Base-by-base conservation (phyloP, 2,113 vertebrate genomes). In the Channa argus region DNA sequence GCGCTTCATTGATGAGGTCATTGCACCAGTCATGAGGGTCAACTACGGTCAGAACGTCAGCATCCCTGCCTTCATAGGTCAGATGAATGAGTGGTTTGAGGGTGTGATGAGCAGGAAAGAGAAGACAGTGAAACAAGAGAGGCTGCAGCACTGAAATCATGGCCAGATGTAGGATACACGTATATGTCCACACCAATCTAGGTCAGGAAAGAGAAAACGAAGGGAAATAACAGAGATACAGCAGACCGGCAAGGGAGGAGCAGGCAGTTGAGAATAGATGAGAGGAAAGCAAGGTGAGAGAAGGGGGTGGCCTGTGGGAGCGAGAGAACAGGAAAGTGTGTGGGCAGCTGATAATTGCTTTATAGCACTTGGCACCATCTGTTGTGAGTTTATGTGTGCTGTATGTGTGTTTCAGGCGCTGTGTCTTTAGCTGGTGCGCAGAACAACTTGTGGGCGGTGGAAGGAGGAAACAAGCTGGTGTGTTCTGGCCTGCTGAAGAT, bases 31-130 rank as follows among this genome's bases (percentile, higher is more conserved):
- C 53, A 97, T 97, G 88, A 95, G 97, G 82, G 96, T 96, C 91
- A 98, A 96, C 94, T 98, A 98, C 0, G 95, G 97, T 46, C 98
- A 99, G 91, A 96, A 97, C 0, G 94, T 97, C 85, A 93, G 95
- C 71, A 96, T 99, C 86, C 96, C 97, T 0, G 98, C 97, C n/a
- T 98, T 99, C 14, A 97, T 97, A 47, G 98, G 98, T 99, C 83
- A 88, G 89, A 80, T 47, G 56, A 68, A 70, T 80, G 44, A 36
- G 58, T 3, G 13, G 44, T n/a, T 36, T 3, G 50, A 44, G n/a
- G 3, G 15, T 53, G 3, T 43, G 14, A 50, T 5, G 14, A 53
- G 56, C 5, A n/a, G 13, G n/a, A 14, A 59, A 39, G 33, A 46
- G 14, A 43, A 10, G 2, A 43, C 6, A 10, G 59, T 36, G 45